These are phyloP conservation scores for Eupelmus urozonus DNA, from an alignment of 2,888 invertebrate species.

Conservation along the genomic window DNA sequence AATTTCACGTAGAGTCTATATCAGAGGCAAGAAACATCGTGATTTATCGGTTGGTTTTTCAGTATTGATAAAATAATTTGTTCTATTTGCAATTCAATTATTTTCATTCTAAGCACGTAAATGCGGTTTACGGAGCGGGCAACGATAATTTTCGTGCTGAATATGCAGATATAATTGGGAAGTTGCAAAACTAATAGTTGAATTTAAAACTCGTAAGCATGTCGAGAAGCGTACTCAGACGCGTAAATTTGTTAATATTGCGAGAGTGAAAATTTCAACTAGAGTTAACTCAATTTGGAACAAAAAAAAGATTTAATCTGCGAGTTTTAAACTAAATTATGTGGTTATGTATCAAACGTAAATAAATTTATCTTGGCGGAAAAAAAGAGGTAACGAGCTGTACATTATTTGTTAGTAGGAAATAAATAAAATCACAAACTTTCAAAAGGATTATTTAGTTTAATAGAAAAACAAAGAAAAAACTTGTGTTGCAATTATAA, in stretches of 20 bases:
- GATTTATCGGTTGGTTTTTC: no score
- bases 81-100: no score
- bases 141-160: not conserved
- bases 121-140: no score
- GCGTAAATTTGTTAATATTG: slow-evolving; percentile 11
- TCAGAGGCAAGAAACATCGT: not conserved
- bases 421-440: no score
- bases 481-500: no score
- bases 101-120: no score
- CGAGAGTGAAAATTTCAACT: not conserved
- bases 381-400: no score
- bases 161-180: not conserved
- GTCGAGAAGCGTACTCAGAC: not conserved
- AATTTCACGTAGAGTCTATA: not conserved
- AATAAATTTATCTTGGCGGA: not conserved
- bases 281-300: not conserved
- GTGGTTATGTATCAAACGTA: not conserved
- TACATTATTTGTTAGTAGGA: no score
- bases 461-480: no score
- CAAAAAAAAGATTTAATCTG: not conserved
- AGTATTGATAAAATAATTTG: no score
- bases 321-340: no score
- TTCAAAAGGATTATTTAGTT: no score
- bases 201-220: not conserved
- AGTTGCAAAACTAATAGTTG: not conserved